Percentiles rank a stretch among this genome's conserved stretches.
These are phyloP conservation scores for Saguinus oedipus DNA, from an alignment of 2,797 vertebrate species.

Conservation along the genomic window DNA sequence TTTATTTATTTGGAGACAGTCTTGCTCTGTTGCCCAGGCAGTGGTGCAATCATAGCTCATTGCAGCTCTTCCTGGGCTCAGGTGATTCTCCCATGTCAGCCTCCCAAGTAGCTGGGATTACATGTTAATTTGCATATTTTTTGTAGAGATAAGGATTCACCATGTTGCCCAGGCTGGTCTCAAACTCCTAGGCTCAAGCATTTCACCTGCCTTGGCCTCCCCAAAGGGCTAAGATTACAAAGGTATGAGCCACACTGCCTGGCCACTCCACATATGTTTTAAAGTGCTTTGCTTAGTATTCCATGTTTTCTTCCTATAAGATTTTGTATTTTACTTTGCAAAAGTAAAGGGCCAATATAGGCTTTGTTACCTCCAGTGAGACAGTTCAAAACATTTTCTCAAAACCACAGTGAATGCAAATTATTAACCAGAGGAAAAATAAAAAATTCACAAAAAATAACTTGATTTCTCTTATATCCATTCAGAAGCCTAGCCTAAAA, in stretches of 20 bases:
- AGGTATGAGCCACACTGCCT: background rate
- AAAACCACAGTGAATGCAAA: background rate
- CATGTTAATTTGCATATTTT: background rate
- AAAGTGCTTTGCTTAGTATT: background rate
- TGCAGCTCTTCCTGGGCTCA: background rate
- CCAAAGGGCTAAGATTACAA: background rate
- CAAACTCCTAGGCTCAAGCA: background rate
- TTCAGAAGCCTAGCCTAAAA: background rate
- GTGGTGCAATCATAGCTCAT: background rate
- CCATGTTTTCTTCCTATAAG: background rate
- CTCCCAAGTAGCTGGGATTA: background rate
- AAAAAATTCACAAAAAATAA: background rate
- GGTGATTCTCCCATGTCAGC: background rate
- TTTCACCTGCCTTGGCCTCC: background rate
- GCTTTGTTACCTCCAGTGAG: background rate
- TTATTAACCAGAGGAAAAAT: background rate
- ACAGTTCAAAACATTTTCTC: background rate
- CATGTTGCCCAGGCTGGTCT: background rate
- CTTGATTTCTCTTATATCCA: background rate
- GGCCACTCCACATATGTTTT: background rate
- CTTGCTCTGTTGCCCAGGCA: background rate
- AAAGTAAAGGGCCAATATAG: background rate
- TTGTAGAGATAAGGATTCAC: background rate
- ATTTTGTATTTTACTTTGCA: background rate
- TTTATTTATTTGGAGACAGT: no score